Evolutionary conservation across 2,888 invertebrate genomes (phyloP).

Genomic region (Melinaea marsaeus): DNA sequence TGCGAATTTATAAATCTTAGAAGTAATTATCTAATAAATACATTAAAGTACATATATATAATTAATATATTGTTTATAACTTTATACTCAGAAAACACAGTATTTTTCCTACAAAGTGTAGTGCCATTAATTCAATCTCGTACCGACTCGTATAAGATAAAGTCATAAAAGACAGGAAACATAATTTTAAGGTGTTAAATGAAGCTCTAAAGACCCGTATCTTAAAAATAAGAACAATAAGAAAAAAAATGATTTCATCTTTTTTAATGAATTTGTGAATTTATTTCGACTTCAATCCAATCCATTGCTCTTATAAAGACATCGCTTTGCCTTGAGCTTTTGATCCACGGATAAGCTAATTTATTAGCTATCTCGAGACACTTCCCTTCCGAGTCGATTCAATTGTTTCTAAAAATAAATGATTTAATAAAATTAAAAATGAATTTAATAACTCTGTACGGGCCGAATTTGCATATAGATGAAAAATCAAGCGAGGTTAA

Average conservation of each 20-base stretch:
- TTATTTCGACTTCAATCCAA: constrained; percentile 55
- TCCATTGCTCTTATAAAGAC: constrained; percentile 41
- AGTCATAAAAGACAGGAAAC: constrained; percentile 11
- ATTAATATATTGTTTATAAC: neutral
- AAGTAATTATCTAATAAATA: neutral
- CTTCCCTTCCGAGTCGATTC: constrained; percentile 41
- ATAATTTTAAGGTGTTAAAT: constrained; percentile 5
- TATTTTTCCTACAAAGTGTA: constrained; percentile 2
- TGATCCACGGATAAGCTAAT: constrained; percentile 47
- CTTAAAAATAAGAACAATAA: too few relatives aligned
- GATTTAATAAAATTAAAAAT: too few relatives aligned
- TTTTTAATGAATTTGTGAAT: constrained; percentile 33
- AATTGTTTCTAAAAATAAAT: constrained; percentile 24
- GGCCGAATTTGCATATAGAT: too few relatives aligned
- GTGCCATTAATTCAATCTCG: constrained; percentile 1
- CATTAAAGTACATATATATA: too few relatives aligned
- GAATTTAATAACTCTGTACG: too few relatives aligned
- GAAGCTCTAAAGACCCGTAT: too few relatives aligned
- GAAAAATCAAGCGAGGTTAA: too few relatives aligned
- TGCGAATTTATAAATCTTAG: neutral
- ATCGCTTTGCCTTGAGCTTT: constrained; percentile 46
- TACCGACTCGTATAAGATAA: neutral
- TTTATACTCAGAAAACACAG: constrained; percentile 1
- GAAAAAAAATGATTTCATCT: too few relatives aligned
- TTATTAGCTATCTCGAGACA: constrained; percentile 50